A percentile compares a stretch with the other conserved stretches of the same genome.
These are phyloP conservation scores for Lasiurus borealis DNA, from an alignment of 2,113 vertebrate species.

Conservation along the genomic window DNA sequence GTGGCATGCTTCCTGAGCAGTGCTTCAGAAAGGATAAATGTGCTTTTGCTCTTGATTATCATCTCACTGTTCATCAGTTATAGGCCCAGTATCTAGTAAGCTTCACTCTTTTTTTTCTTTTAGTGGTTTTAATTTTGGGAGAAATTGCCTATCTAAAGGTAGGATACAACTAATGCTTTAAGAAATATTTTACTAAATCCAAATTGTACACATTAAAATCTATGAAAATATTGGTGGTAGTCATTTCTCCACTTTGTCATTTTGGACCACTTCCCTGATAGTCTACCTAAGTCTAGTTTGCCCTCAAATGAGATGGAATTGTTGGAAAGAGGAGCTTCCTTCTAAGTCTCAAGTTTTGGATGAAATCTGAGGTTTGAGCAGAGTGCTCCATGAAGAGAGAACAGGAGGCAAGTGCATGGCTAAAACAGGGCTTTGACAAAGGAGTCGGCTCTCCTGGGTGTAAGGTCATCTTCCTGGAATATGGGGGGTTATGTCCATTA, in stretches of 20 bases:
- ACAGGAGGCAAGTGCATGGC: neutral
- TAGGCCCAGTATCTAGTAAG: slow-evolving; percentile 16
- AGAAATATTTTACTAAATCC: slow-evolving; percentile 45
- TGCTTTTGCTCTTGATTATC: slow-evolving; percentile 62
- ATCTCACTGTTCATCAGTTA: slow-evolving; percentile 68
- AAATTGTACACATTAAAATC: neutral
- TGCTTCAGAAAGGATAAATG: slow-evolving; percentile 72
- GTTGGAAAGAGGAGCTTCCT: neutral
- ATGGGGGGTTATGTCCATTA: neutral
- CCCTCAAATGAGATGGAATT: neutral
- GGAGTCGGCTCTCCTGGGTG: neutral
- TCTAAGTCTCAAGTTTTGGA: neutral
- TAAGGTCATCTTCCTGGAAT: neutral
- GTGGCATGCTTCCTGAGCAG: slow-evolving; percentile 68
- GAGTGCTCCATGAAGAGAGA: neutral
- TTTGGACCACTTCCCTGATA: neutral
- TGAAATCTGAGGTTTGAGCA: neutral
- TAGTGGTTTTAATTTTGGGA: slow-evolving; percentile 60
- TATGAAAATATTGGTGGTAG: neutral
- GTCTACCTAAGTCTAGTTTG: neutral
- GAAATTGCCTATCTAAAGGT: slow-evolving; percentile 5
- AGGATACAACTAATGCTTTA: neutral
- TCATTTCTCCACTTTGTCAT: neutral
- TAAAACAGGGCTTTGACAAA: neutral
- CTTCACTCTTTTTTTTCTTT: neutral